Percentiles rank a stretch among this genome's conserved stretches.
phyloP scores from a whole-genome alignment of 2,113 vertebrate genomes.

The Chionomys nivalis region DNA sequence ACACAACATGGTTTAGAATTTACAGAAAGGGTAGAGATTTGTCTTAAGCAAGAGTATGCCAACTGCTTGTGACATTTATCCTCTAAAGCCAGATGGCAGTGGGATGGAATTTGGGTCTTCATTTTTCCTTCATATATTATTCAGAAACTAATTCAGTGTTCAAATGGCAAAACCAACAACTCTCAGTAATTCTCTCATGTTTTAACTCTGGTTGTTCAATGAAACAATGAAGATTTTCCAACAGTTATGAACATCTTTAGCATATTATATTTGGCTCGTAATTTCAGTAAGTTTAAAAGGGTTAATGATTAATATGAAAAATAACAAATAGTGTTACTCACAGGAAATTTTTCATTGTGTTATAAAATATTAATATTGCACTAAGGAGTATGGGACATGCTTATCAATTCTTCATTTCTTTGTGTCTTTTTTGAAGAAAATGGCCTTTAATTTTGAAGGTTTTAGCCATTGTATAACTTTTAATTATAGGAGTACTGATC shows the following conservation, averaged over 20 bases:
- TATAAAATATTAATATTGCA: not conserved
- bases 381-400: not conserved
- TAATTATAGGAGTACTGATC: not conserved
- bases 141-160: not conserved
- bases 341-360: not conserved
- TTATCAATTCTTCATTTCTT: not conserved
- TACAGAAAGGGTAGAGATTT: slow-evolving; percentile 4
- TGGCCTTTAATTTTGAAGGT: too few species aligned
- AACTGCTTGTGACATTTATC: slow-evolving; percentile 11
- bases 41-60: slow-evolving; percentile 1
- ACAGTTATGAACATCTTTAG: not conserved
- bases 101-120: not conserved
- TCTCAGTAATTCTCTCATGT: not conserved
- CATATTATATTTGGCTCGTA: not conserved
- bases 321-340: not conserved
- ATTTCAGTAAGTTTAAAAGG: not conserved
- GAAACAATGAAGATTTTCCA: not conserved
- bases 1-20: not conserved
- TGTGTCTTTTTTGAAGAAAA: not conserved
- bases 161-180: not conserved
- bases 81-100: not conserved
- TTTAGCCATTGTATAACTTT: not conserved
- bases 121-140: slow-evolving; percentile 1
- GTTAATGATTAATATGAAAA: not conserved
- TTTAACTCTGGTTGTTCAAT: not conserved